A percentile compares a stretch with the other conserved stretches of the same genome.
These are phyloP conservation scores for Agelaius tricolor DNA, from an alignment of 2,113 vertebrate genomes.

Conservation along the genomic window DNA sequence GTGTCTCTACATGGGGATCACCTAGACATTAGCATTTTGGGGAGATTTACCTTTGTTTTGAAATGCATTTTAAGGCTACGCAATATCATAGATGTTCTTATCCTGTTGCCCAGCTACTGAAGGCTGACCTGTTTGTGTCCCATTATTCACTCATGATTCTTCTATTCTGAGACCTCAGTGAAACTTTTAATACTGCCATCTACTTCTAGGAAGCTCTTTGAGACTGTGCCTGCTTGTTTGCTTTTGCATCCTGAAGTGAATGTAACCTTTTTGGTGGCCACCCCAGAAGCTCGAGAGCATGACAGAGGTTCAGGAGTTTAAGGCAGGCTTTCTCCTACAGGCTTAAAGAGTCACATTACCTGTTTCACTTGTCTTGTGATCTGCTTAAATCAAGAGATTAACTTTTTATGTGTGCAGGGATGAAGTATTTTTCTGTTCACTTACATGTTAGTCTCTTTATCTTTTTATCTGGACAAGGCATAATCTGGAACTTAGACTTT, in stretches of 20 bases:
- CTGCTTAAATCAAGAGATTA: slow-evolving; percentile 37
- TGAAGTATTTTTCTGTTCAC: background rate
- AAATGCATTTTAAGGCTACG: background rate
- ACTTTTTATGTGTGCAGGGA: background rate
- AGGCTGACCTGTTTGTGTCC: background rate
- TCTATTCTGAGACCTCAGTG: background rate
- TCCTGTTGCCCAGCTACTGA: background rate
- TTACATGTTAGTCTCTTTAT: slow-evolving; percentile 7
- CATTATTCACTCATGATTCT: background rate
- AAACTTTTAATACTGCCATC: background rate
- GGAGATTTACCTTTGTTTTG: background rate
- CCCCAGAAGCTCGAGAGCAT: background rate
- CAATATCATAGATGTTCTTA: background rate
- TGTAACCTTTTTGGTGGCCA: background rate
- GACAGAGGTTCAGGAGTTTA: slow-evolving; percentile 10
- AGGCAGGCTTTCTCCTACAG: background rate
- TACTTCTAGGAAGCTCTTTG: background rate
- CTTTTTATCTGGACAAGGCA: background rate
- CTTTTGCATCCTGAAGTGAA: background rate
- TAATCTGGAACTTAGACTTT: background rate
- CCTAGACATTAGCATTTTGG: background rate
- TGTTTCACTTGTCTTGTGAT: slow-evolving; percentile 26
- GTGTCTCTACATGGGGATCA: background rate
- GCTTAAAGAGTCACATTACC: background rate
- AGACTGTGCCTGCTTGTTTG: background rate